Evolutionary conservation across 1,140 invertebrate genomes (phyloP).

Genomic region (Diorhabda carinulata): DNA sequence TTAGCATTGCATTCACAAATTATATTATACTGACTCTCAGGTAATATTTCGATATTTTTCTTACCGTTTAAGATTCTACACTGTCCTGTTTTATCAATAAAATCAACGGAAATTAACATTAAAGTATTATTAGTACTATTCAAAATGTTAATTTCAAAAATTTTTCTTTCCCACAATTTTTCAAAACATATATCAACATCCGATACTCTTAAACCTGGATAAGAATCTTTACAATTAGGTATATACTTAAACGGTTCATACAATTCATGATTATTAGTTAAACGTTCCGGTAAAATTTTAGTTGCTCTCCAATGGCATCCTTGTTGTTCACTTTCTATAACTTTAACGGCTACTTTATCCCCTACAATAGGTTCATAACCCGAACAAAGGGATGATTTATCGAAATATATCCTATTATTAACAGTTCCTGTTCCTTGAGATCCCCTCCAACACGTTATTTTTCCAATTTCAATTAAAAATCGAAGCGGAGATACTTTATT

Average conservation of each 20-base stretch:
- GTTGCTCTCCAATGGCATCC: slow-evolving; percentile 58
- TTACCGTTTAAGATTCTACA: slow-evolving; percentile 33
- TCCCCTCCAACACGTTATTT: slow-evolving; percentile 54
- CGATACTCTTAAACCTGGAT: slow-evolving; percentile 40
- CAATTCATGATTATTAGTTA: slow-evolving; percentile 30
- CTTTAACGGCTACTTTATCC: slow-evolving; percentile 57
- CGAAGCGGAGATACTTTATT: slow-evolving; percentile 55
- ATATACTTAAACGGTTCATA: slow-evolving; percentile 3
- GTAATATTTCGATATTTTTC: slow-evolving; percentile 44
- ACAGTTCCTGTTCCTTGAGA: slow-evolving; percentile 49
- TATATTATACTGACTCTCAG: slow-evolving; percentile 42
- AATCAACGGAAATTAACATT: slow-evolving; percentile 28
- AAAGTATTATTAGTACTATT: slow-evolving; percentile 32
- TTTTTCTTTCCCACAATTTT: slow-evolving; percentile 44
- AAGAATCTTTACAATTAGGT: slow-evolving; percentile 25
- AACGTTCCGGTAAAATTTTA: slow-evolving; percentile 47
- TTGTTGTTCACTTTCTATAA: slow-evolving; percentile 65
- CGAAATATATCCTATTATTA: slow-evolving; percentile 56
- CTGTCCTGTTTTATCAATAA: slow-evolving; percentile 43
- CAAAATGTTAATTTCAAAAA: slow-evolving; percentile 36
- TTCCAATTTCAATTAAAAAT: slow-evolving; percentile 50
- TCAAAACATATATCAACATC: slow-evolving; percentile 37
- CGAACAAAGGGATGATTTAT: slow-evolving; percentile 50
- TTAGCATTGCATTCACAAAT: slow-evolving; percentile 51
- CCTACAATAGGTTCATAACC: slow-evolving; percentile 54